Evolutionary conservation across 35 echinoderm and acorn worm genomes (phyloP).

Genomic region (Apostichopus japonicus): DNA sequence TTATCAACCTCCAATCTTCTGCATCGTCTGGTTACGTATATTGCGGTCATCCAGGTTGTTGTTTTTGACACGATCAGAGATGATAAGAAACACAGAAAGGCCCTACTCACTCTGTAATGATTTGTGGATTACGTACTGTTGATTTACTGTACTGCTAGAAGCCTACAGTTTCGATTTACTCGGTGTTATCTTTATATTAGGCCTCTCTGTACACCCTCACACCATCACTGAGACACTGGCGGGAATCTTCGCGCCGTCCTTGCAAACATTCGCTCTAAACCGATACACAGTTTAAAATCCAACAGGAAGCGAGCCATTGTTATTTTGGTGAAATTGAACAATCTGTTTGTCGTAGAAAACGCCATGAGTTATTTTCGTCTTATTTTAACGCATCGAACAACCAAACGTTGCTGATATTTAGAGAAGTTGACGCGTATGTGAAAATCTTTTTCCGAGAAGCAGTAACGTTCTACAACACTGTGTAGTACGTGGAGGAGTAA

Average conservation of each 20-base stretch:
- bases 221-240: neutral
- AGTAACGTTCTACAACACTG: neutral
- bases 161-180: neutral
- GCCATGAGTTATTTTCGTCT: neutral
- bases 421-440: neutral
- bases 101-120: neutral
- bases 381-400: neutral
- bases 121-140: conserved; percentile 15
- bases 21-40: no score
- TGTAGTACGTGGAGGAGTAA: neutral
- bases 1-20: conserved; percentile 4
- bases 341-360: neutral
- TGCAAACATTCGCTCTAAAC: neutral
- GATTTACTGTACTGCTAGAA: neutral
- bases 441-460: neutral
- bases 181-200: neutral
- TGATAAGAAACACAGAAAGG: neutral
- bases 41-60: neutral
- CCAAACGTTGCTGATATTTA: neutral
- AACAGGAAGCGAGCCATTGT: neutral
- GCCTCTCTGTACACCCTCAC: neutral
- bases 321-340: no score
- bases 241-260: neutral
- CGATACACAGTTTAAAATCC: neutral
- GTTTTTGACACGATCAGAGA: neutral